These are phyloP conservation scores for Phalacrocorax aristotelis DNA, from an alignment of 2,113 vertebrate genomes.

Conservation along the genomic window DNA sequence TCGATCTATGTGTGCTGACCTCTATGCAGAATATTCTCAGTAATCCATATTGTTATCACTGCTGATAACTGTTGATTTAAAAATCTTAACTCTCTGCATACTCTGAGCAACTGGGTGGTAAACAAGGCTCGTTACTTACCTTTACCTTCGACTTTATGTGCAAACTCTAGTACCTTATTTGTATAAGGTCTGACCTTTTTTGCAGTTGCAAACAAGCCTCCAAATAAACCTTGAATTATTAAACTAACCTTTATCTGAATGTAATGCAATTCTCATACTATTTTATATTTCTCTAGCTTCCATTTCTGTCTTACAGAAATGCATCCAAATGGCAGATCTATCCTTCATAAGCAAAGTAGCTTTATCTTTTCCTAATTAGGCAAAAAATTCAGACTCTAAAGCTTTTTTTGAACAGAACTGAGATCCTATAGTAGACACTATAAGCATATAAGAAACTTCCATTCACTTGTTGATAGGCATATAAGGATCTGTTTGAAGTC, in stretches of 20 bases:
- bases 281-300: background rate
- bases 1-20: background rate
- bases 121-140: constrained; percentile 39
- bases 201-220: constrained; percentile 43
- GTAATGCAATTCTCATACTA: background rate
- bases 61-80: background rate
- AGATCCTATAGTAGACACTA: background rate
- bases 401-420: background rate
- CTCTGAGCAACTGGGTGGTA: background rate
- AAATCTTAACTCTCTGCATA: constrained; percentile 6
- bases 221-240: constrained; percentile 61
- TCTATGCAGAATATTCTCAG: background rate
- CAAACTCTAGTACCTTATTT: constrained; percentile 53
- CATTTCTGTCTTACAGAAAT: background rate
- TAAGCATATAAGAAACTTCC: background rate
- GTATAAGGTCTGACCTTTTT: constrained; percentile 44
- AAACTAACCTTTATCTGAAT: constrained; percentile 39
- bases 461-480: background rate
- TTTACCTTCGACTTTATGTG: constrained; percentile 33
- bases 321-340: background rate
- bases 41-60: background rate
- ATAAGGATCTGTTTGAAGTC: background rate
- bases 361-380: background rate
- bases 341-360: background rate
- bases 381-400: background rate